Conservation (phyloP, 2,888 invertebrate genomes). For the Cancer borealis region DNA sequence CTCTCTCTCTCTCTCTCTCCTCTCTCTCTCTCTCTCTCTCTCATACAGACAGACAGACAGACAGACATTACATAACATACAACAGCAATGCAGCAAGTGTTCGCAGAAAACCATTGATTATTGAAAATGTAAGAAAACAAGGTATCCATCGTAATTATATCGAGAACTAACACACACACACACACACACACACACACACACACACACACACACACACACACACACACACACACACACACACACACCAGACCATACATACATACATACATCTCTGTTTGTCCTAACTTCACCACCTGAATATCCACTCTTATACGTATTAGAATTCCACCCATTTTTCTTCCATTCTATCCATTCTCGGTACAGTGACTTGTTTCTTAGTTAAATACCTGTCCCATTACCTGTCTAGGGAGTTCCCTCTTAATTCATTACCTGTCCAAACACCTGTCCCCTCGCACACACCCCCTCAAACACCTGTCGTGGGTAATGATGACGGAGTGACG, state of each 20-base stretch:
- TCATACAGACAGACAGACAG: too few species aligned
- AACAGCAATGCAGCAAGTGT: too few species aligned
- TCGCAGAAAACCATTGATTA: too few species aligned
- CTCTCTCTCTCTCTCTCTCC: too few species aligned
- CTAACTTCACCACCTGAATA: not conserved
- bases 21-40: too few species aligned
- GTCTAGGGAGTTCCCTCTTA: not conserved
- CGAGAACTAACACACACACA: not conserved
- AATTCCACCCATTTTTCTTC: not conserved
- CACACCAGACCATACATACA: too few species aligned
- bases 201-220: constrained; percentile 7
- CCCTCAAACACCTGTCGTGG: constrained; percentile 23
- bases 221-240: not conserved
- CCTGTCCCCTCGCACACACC: not conserved
- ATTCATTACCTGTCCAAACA: constrained; percentile 32
- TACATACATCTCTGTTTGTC: too few species aligned
- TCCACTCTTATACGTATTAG: not conserved
- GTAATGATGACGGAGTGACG: constrained; percentile 26
- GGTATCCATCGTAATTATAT: not conserved
- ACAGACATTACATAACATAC: too few species aligned
- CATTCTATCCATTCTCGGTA: not conserved
- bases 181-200: not conserved
- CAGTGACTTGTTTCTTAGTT: not conserved
- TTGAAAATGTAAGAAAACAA: not conserved
- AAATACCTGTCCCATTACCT: constrained; percentile 26